Evolutionary conservation across 2,113 vertebrate genomes (phyloP).

Genomic region (Crypturellus undulatus): DNA sequence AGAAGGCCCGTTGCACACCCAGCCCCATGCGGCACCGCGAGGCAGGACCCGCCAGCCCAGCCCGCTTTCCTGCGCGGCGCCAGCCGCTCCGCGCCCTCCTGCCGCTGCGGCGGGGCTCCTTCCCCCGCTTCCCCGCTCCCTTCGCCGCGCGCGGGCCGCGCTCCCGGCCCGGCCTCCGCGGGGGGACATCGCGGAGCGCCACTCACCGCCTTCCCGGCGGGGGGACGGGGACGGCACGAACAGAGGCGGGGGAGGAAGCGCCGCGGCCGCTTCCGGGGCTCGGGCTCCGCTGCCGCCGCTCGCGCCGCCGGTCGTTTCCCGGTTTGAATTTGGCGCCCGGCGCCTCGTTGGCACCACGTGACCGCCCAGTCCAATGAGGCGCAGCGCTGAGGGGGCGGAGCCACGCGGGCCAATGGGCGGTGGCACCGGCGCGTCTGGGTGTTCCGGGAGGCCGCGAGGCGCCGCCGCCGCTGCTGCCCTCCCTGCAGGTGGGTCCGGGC

Average conservation of each 20-base stretch:
- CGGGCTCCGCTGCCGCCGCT: neutral
- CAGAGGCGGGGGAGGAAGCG: neutral
- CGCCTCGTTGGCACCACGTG: constrained; percentile 66
- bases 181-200: fast-evolving
- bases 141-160: too few species aligned
- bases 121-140: too few species aligned
- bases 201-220: neutral
- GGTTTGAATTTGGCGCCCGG: constrained; percentile 96
- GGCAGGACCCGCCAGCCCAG: too few species aligned
- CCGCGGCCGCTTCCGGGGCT: neutral
- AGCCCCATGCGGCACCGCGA: fast-evolving
- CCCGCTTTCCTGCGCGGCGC: too few species aligned
- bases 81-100: fast-evolving
- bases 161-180: too few species aligned
- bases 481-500: neutral
- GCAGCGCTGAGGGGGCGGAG: fast-evolving
- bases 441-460: fast-evolving
- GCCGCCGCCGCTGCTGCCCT: fast-evolving
- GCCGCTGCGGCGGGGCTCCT: too few species aligned
- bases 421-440: neutral
- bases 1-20: fast-evolving
- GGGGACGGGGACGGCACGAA: neutral
- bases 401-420: neutral
- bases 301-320: constrained; percentile 1
- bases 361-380: constrained; percentile 51